These are phyloP conservation scores for Amorpha juglandis DNA, from an alignment of 2,888 invertebrate species.

Conservation along the genomic window DNA sequence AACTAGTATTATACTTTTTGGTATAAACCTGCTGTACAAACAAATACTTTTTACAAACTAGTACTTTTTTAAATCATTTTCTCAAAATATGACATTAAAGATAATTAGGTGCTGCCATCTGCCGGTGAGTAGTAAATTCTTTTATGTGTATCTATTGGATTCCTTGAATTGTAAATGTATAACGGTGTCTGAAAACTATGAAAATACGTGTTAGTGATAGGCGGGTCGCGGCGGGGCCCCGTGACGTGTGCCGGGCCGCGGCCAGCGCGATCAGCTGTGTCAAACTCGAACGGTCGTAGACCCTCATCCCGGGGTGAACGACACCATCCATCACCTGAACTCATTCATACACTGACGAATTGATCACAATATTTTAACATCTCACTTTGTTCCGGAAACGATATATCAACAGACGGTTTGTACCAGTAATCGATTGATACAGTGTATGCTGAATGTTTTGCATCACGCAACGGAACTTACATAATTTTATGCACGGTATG, in stretches of 20 bases:
- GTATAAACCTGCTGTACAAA: not conserved
- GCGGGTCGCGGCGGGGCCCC: slow-evolving; percentile 40
- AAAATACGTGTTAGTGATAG: slow-evolving; percentile 59
- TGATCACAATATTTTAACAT: slow-evolving; percentile 71
- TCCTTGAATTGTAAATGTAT: slow-evolving; percentile 33
- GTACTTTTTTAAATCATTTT: slow-evolving; percentile 6
- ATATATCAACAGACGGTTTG: slow-evolving; percentile 53
- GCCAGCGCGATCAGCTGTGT: slow-evolving; percentile 70
- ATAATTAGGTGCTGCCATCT: slow-evolving; percentile 44
- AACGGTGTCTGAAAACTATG: slow-evolving; percentile 52
- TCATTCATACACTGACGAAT: slow-evolving; percentile 75
- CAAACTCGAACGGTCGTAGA: slow-evolving; percentile 79
- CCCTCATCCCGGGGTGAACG: slow-evolving; percentile 67
- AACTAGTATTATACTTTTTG: no score
- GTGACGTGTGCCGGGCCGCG: slow-evolving; percentile 41
- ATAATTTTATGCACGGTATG: not conserved
- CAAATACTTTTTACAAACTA: not conserved
- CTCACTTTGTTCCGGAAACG: slow-evolving; percentile 66
- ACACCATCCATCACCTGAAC: slow-evolving; percentile 72
- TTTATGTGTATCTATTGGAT: not conserved
- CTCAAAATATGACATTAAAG: not conserved
- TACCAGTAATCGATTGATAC: slow-evolving; percentile 49
- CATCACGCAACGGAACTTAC: slow-evolving; percentile 2
- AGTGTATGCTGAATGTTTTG: slow-evolving; percentile 46
- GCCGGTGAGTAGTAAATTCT: slow-evolving; percentile 42